A percentile compares a stretch with the other conserved stretches of the same genome.
phyloP scores from a whole-genome alignment of 23 tunicate genomes.

The Ciona savignyi region DNA sequence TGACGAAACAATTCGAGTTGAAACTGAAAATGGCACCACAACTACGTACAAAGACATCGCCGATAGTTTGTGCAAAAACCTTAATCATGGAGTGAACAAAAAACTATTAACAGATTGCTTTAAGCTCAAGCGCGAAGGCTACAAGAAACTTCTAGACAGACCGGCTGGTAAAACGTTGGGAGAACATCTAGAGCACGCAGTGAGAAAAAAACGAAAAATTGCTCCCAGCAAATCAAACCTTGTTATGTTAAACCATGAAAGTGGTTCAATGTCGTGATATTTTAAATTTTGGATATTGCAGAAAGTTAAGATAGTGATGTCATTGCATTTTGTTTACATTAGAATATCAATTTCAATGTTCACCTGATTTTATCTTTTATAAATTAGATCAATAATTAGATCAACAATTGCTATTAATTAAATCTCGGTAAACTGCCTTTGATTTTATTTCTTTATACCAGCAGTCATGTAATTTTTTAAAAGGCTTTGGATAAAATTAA shows the following conservation, averaged over 20 bases:
- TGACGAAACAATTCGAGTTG: constrained; percentile 9
- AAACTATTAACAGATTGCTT: constrained; percentile 21
- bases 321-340: no score
- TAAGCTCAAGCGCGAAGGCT: constrained; percentile 17
- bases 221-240: constrained; percentile 1
- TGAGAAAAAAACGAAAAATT: not conserved
- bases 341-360: no score
- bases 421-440: no score
- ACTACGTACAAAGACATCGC: constrained; percentile 3
- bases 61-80: not conserved
- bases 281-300: no score
- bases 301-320: no score
- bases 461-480: no score
- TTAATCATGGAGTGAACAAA: constrained; percentile 20
- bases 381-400: no score
- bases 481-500: no score
- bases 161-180: constrained; percentile 56
- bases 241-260: not conserved
- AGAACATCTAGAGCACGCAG: constrained; percentile 21
- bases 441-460: no score
- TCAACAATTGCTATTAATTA: no score
- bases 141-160: constrained; percentile 42
- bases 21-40: not conserved
- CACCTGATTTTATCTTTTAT: no score
- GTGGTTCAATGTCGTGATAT: no score